Percentiles rank a stretch among this genome's conserved stretches.
Evolutionary conservation across 2,797 vertebrate species (phyloP).

Genomic region (Acipenser oxyrinchus): DNA sequence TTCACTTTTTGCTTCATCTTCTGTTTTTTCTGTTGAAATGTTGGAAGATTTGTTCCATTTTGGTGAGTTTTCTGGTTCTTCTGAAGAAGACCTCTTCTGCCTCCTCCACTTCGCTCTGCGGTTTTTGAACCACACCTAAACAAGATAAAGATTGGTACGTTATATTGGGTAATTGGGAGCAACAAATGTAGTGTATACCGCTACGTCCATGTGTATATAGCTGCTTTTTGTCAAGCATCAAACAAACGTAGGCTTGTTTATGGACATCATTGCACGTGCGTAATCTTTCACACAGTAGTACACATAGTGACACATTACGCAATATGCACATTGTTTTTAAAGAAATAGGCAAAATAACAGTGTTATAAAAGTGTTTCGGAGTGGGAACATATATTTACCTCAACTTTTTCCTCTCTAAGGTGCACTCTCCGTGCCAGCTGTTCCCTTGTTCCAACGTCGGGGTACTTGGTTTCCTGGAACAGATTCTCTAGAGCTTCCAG

Average conservation of each 20-base stretch:
- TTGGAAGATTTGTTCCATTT: conserved; percentile 87
- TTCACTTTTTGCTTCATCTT: conserved; percentile 79
- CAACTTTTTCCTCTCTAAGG: conserved; percentile 93
- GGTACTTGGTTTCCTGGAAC: conserved; percentile 97
- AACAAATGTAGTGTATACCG: too few species aligned
- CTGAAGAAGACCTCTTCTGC: conserved; percentile 91
- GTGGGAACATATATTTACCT: conserved; percentile 57
- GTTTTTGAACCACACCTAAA: conserved; percentile 98
- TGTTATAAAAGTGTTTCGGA: fast-evolving
- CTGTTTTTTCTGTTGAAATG: conserved; percentile 70
- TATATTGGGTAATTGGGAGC: too few species aligned
- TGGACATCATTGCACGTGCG: too few species aligned
- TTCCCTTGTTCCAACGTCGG: conserved; percentile 90
- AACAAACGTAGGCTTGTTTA: too few species aligned
- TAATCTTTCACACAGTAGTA: too few species aligned
- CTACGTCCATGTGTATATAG: too few species aligned
- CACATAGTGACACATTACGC: too few species aligned
- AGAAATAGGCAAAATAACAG: too few species aligned
- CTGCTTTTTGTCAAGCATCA: too few species aligned
- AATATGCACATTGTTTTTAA: background rate
- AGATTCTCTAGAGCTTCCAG: conserved; percentile 92
- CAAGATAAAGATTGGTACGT: background rate
- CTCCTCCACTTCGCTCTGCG: conserved; percentile 94
- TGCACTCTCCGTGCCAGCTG: conserved; percentile 93
- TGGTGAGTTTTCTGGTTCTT: conserved; percentile 87